Conservation (phyloP, 1,140 invertebrate species). For the Elymnias hypermnestra region DNA sequence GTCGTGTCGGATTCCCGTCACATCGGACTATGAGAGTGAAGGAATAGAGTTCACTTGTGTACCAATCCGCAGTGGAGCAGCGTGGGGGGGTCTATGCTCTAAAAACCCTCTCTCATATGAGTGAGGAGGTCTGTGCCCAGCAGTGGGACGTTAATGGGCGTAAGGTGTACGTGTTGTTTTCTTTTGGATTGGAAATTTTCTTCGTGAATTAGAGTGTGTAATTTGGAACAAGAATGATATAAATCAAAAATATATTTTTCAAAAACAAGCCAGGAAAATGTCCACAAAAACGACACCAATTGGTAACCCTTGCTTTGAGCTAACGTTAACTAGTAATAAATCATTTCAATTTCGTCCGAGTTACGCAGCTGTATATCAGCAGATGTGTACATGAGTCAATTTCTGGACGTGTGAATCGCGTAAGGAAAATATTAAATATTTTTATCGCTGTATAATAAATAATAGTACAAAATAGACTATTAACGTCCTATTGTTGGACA, state of each 20-base stretch:
- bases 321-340: conserved; percentile 20
- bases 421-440: neutral
- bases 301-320: neutral
- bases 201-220: no score
- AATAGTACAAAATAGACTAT: no score
- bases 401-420: conserved; percentile 6
- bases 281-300: neutral
- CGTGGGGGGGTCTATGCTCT: no score
- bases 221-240: neutral
- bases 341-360: conserved; percentile 6
- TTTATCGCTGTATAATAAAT: no score
- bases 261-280: neutral
- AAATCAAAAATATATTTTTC: neutral
- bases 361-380: neutral
- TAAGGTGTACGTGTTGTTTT: no score
- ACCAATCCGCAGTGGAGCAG: no score
- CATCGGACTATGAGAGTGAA: no score
- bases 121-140: no score
- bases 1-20: no score
- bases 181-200: neutral
- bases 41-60: no score
- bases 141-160: neutral
- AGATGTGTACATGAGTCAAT: conserved; percentile 4
- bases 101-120: no score
- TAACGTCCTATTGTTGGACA: no score